These are phyloP conservation scores for Periophthalmus modestus DNA, from an alignment of 2,113 vertebrate species.

Conservation along the genomic window DNA sequence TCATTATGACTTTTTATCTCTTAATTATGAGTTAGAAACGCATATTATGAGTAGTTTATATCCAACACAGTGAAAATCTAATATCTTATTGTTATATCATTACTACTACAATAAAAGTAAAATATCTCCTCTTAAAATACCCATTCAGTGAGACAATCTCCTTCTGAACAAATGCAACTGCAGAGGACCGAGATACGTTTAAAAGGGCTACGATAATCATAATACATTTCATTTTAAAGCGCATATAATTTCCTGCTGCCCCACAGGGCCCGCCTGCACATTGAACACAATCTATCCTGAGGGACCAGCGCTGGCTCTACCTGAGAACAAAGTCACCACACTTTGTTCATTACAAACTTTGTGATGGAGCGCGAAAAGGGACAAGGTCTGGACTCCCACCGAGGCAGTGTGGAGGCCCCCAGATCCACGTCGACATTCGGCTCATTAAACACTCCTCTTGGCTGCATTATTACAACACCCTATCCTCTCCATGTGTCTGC, in stretches of 20 bases:
- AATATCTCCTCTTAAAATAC: too few species aligned
- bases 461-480: slow-evolving; percentile 7
- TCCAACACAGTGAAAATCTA: too few species aligned
- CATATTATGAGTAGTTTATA: too few species aligned
- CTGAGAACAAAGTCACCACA: slow-evolving; percentile 1
- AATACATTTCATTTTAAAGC: background rate
- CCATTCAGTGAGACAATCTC: too few species aligned
- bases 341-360: slow-evolving; percentile 13
- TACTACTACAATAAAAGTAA: too few species aligned
- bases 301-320: background rate
- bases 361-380: background rate
- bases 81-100: too few species aligned
- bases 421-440: background rate
- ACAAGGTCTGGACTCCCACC: background rate
- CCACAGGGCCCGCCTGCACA: background rate
- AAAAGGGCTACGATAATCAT: background rate
- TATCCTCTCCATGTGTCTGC: background rate
- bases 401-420: background rate
- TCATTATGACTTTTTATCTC: too few species aligned
- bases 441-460: slow-evolving; percentile 6
- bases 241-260: background rate
- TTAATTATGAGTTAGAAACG: too few species aligned
- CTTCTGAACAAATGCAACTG: background rate
- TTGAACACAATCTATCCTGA: background rate
- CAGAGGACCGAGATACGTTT: background rate